A percentile compares a stretch with the other conserved stretches of the same genome.
Conservation (phyloP, 2,888 invertebrate species). For the Apoderus coryli region DNA sequence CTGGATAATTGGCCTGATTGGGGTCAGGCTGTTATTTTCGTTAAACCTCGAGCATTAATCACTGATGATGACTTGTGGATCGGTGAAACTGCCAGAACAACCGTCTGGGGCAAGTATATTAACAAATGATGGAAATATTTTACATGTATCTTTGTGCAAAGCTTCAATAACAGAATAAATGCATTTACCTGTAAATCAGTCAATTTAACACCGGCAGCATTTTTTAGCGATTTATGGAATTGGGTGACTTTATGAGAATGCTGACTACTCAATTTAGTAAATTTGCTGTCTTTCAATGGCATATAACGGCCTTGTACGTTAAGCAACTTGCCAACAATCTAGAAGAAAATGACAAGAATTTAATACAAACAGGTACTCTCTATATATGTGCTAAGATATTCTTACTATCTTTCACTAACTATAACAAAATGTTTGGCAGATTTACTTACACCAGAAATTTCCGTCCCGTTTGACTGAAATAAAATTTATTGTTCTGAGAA, state of each 20-base stretch:
- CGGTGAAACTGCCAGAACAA: no score
- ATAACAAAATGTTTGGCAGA: constrained; percentile 2
- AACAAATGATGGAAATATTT: no score
- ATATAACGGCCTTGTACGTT: constrained; percentile 61
- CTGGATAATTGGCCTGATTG: no score
- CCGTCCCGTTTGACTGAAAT: no score
- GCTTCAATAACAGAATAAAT: no score
- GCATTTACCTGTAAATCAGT: constrained; percentile 70
- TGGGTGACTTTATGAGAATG: constrained; percentile 87
- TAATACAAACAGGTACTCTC: constrained; percentile 14
- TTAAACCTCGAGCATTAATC: no score
- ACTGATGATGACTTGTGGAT: no score
- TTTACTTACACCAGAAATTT: constrained; percentile 4
- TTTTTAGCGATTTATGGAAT: constrained; percentile 88
- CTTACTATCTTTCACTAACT: no score
- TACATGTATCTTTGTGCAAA: no score
- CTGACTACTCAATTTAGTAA: constrained; percentile 69
- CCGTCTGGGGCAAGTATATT: no score
- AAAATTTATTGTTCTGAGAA: no score
- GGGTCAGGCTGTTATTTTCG: no score
- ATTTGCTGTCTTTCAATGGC: constrained; percentile 84
- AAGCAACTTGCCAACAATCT: constrained; percentile 36
- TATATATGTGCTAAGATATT: constrained; percentile 20
- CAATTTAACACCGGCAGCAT: constrained; percentile 69
- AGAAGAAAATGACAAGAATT: constrained; percentile 18